Conservation (phyloP, 2,888 invertebrate species). For the Callyntrura guangdongensis region DNA sequence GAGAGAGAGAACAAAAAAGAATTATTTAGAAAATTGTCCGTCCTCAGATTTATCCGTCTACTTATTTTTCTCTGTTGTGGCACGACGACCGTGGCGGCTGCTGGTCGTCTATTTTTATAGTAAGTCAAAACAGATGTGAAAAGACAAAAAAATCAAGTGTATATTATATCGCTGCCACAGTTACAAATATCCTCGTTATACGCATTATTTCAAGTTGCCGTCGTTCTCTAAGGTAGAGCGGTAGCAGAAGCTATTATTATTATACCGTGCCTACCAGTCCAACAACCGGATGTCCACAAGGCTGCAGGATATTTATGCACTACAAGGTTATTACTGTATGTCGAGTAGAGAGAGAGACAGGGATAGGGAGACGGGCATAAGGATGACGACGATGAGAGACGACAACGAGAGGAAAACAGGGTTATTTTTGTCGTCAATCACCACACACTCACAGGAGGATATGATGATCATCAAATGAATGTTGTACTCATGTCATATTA, state of each 20-base stretch:
- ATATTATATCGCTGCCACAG: no score
- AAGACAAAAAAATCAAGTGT: not conserved
- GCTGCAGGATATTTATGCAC: slow-evolving; percentile 19
- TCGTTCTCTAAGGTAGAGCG: no score
- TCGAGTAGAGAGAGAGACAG: not conserved
- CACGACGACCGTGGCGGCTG: not conserved
- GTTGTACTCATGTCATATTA: not conserved
- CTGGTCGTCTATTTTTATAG: no score
- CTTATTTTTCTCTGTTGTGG: not conserved
- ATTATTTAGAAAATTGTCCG: slow-evolving; percentile 18
- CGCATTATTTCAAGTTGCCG: not conserved
- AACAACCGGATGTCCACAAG: no score
- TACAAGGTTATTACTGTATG: not conserved
- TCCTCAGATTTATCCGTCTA: not conserved
- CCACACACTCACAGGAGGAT: not conserved
- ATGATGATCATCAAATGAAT: slow-evolving; percentile 23
- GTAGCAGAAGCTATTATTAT: no score
- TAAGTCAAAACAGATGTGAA: not conserved
- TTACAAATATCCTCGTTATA: no score
- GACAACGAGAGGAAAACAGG: not conserved
- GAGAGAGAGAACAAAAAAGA: not conserved
- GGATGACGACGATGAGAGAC: no score
- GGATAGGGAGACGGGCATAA: not conserved
- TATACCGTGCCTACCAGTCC: no score
- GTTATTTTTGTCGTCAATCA: slow-evolving; percentile 54